Percentiles rank a stretch among this genome's conserved stretches.
These are phyloP conservation scores for Halcyon smyrnensis DNA, from an alignment of 2,797 vertebrate species.

Conservation along the genomic window DNA sequence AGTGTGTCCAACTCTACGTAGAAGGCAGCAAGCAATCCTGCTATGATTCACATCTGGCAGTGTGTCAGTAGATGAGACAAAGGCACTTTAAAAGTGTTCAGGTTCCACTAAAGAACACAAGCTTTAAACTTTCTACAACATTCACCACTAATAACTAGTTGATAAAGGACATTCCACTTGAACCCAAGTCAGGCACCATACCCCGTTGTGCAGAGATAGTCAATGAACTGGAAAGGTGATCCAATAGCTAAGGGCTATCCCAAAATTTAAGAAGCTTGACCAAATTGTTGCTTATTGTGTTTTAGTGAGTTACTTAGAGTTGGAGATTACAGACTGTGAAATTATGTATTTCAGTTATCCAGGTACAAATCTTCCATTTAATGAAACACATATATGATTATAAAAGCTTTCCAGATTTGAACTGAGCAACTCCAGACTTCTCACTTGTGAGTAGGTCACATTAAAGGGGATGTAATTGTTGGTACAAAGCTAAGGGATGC, in stretches of 20 bases:
- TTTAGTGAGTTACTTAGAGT: not conserved
- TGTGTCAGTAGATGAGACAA: not conserved
- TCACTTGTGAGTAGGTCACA: not conserved
- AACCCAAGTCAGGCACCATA: not conserved
- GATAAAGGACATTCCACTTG: not conserved
- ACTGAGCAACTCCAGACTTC: not conserved
- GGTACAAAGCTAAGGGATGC: not conserved
- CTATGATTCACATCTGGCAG: not conserved
- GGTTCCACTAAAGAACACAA: not conserved
- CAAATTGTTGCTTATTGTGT: not conserved
- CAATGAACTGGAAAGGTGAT: not conserved
- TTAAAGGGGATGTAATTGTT: not conserved
- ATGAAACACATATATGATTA: not conserved
- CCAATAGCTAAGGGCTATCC: not conserved
- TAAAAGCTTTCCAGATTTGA: not conserved
- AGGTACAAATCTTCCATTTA: not conserved
- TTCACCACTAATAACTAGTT: not conserved
- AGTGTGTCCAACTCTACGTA: not conserved
- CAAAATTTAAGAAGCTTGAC: not conserved
- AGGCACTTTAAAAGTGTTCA: not conserved
- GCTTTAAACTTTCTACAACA: not conserved
- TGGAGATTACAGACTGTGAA: not conserved
- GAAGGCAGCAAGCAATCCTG: not conserved
- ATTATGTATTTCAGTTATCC: not conserved
- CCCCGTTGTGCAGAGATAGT: not conserved